Percentiles rank a stretch among this genome's conserved stretches.
Evolutionary conservation across 2,888 invertebrate genomes (phyloP).

Genomic region (Amiota minor): DNA sequence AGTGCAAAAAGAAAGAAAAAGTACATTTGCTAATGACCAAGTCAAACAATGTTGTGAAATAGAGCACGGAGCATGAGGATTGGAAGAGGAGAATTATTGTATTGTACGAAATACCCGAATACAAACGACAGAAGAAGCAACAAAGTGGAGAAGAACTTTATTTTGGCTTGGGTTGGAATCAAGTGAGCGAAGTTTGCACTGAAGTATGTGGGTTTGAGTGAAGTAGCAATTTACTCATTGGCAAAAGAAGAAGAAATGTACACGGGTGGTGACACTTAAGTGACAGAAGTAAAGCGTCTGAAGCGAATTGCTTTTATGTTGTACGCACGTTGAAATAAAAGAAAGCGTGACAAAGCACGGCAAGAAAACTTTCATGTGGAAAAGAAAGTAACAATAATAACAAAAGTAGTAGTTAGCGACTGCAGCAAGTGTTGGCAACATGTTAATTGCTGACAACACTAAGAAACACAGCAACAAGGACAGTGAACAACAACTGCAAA

Average conservation of each 20-base stretch:
- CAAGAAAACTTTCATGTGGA: slow-evolving; percentile 38
- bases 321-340: slow-evolving; percentile 25
- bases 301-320: neutral
- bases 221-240: slow-evolving; percentile 60
- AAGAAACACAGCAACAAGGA: slow-evolving; percentile 1
- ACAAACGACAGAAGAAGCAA: too few relatives aligned
- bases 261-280: too few relatives aligned
- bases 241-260: too few relatives aligned
- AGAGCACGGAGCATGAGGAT: neutral
- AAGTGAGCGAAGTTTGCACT: neutral
- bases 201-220: slow-evolving; percentile 35
- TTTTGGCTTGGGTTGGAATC: too few relatives aligned
- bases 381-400: slow-evolving; percentile 30
- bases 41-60: slow-evolving; percentile 58
- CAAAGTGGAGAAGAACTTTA: too few relatives aligned
- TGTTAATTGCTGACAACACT: slow-evolving; percentile 49
- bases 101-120: too few relatives aligned
- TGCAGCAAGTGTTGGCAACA: slow-evolving; percentile 51
- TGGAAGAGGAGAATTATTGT: neutral
- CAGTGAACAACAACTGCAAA: too few relatives aligned
- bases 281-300: too few relatives aligned
- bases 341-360: slow-evolving; percentile 60
- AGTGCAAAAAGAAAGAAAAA: slow-evolving; percentile 49
- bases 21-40: slow-evolving; percentile 67
- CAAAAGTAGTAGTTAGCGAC: slow-evolving; percentile 19